Base-by-base conservation (phyloP, 2,113 vertebrate species). In the Tapirus terrestris region DNA sequence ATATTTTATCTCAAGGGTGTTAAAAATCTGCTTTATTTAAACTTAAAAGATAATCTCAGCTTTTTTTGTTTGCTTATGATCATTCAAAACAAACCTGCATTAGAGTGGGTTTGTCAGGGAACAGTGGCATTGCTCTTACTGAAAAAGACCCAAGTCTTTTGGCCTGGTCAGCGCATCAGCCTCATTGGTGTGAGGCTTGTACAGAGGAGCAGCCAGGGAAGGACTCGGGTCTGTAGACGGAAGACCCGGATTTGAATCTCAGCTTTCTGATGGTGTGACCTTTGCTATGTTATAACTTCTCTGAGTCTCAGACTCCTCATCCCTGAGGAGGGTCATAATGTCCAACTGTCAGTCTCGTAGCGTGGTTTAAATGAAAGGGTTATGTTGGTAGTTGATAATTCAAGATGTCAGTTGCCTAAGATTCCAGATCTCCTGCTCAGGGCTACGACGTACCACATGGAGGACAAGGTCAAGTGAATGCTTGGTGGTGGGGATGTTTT, bases 21-120 rank as follows among this genome's bases (percentile, higher is more conserved):
- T 92, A 92, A 95, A 87, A 76, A 65, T 29, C 1, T 68, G 33
- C 36, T 79, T 97, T 81, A 73, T 65, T 90, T 84, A 94, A 96
- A 63, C 18, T 85, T 67, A 90, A 63, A 92, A 48, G 61, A 82
- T 72, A 67, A 16, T 61, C 10, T 56, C 17, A 79, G 25, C 23
- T 76, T 76, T 43, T 61, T 13, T 20, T 63, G 29, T 39, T 65
- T 70, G 20, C 45, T 85, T 36, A 92, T 75, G 39, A 31, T 82
- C 10, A 87, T 61, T 97, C 75, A 70, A 65, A 97, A 72, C 5
- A 75, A 87, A 45, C 23, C 84, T 93, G 60, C 56, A 29, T 95
- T 51, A 68, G 4, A 95, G 51, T 36, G n/a, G 20, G 20, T 89
- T 67, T 97, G 36, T 73, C 10, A 72, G 53, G 43, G 31, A 16